Evolutionary conservation across 2,797 vertebrate genomes (phyloP), one percentile per base, ranked within the genome.

Genomic region (Otolemur crassicaudatus): DNA sequence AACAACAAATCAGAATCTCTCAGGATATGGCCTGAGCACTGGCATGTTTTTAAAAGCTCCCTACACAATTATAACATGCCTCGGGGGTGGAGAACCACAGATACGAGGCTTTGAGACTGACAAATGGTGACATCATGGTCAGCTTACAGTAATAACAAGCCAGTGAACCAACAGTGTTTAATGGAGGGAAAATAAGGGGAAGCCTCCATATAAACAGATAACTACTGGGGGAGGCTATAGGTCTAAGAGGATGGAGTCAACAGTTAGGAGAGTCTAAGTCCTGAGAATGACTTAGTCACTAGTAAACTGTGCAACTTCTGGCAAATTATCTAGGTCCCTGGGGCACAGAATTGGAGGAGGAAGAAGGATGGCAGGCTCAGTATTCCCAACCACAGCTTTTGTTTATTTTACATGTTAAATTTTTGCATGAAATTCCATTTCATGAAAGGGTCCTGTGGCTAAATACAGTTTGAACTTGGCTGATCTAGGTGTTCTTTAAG

Each of bases 21-120:
- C 49, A 67, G 82, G 75, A 70, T 7, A 76, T 37, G 56, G 40
- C 46, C n/a, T 13, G 34, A 94, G 31, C 49, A 70, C 5, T 27
- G 60, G 53, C 82, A 14, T 61, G 49, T 31, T 94, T 86, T 95
- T 61, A 87, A 87, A 95, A 67, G 27, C 13, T 94, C 23, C 40
- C 22, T 63, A 82, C 16, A 37, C n/a, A 65, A 88, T 79, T 75
- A 67, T 25, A 76, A n/a, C 19, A 17, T 72, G 29, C 31, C 61
- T 56, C 17, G 12, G 43, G 65, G 37, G 25, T 49, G 84, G 9
- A 84, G 56, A 82, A 37, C 14, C 46, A 81, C 23, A 80, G 19
- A 58, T 10, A 60, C 5, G 11, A 89, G 49, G 86, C 20, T 88
- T 34, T 80, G 34, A 80, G 67, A 81, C 1, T 56, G 87, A 63